phyloP scores from a whole-genome alignment of 2,888 invertebrate species.

The Ophion ventricosus region DNA sequence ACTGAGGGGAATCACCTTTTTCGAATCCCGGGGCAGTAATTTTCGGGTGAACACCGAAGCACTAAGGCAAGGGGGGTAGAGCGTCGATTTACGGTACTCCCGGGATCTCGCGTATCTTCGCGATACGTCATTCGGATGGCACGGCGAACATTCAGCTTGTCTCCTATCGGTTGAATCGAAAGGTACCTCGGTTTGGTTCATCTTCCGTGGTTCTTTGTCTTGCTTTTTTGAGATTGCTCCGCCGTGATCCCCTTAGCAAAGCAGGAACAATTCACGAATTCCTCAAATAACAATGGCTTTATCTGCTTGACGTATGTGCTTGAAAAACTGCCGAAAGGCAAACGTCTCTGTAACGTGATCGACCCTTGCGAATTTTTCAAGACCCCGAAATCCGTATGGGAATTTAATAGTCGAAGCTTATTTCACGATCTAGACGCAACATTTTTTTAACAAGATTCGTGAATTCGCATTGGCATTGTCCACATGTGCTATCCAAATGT shows the following conservation, averaged over 20 bases:
- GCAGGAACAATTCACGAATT: constrained; percentile 22
- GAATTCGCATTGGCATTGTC: background rate
- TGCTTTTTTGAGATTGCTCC: constrained; percentile 27
- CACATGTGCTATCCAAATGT: background rate
- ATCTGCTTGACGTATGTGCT: constrained; percentile 9
- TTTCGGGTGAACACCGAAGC: constrained; percentile 67
- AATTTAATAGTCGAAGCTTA: too few relatives aligned
- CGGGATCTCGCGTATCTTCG: constrained; percentile 69
- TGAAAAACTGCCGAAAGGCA: constrained; percentile 1
- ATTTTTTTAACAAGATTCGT: background rate
- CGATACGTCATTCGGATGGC: constrained; percentile 68
- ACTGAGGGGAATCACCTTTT: constrained; percentile 61
- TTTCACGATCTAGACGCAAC: too few relatives aligned
- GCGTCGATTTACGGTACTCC: constrained; percentile 71
- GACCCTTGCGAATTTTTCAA: too few relatives aligned
- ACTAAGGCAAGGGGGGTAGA: constrained; percentile 69
- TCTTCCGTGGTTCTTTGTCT: constrained; percentile 20
- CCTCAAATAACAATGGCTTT: constrained; percentile 20
- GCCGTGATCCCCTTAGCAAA: background rate
- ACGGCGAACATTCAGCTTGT: constrained; percentile 56
- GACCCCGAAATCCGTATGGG: too few relatives aligned
- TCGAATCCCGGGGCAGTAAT: constrained; percentile 72
- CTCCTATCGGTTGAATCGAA: constrained; percentile 60
- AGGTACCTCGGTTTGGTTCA: constrained; percentile 33
- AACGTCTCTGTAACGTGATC: background rate